phyloP scores from a whole-genome alignment of 2,888 invertebrate genomes.

The Dynastes grantii region DNA sequence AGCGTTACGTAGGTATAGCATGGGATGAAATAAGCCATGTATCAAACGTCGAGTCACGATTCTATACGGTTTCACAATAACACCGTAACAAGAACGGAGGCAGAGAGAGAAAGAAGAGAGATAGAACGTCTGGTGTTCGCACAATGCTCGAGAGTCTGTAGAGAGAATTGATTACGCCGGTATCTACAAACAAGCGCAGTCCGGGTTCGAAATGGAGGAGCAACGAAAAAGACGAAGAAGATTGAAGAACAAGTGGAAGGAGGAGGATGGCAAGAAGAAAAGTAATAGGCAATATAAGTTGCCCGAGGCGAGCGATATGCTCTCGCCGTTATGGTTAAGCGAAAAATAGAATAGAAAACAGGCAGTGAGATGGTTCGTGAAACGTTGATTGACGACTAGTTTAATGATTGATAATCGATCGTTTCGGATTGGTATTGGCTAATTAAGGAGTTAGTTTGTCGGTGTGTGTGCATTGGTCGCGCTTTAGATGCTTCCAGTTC shows the following conservation, averaged over 20 bases:
- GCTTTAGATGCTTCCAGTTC: too few relatives aligned
- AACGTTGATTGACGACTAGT: background rate
- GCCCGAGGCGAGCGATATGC: conserved; percentile 3
- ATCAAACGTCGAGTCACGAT: conserved; percentile 6
- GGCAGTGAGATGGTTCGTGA: background rate
- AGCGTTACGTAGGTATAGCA: background rate
- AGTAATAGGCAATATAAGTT: conserved; percentile 13
- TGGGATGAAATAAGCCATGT: background rate
- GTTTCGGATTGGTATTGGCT: too few relatives aligned
- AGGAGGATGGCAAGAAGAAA: background rate
- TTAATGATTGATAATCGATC: conserved; percentile 7
- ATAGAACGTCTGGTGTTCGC: background rate
- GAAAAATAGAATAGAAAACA: background rate
- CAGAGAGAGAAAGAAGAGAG: background rate
- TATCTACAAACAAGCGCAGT: conserved; percentile 18
- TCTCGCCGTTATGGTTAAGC: background rate
- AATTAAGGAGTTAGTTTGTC: too few relatives aligned
- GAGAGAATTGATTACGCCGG: conserved; percentile 21
- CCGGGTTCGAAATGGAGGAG: too few relatives aligned
- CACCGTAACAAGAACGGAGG: background rate
- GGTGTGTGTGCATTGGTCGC: too few relatives aligned
- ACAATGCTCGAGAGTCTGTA: background rate
- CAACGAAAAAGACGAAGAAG: too few relatives aligned
- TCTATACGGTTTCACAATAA: conserved; percentile 1
- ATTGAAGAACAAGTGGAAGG: too few relatives aligned